Percentiles rank a stretch among this genome's conserved stretches.
Evolutionary conservation across 1,140 invertebrate species (phyloP).

Genomic region (Pseudoatta argentina): DNA sequence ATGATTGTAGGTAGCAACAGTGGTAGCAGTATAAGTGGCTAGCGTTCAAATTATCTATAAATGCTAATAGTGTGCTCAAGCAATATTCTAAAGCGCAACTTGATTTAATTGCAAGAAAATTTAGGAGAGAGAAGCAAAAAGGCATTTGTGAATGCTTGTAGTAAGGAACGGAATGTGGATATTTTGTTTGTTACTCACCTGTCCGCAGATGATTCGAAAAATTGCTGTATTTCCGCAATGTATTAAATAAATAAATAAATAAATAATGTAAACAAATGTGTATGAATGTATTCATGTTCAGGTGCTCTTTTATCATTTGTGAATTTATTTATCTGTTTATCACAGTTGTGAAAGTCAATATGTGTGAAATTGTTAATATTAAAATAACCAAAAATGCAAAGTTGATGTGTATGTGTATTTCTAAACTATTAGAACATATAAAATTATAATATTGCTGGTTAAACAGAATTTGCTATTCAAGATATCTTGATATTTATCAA

Average conservation of each 20-base stretch:
- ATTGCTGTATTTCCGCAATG: conserved; percentile 21
- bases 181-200: conserved; percentile 51
- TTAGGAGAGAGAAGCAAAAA: conserved; percentile 19
- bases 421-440: conserved; percentile 7
- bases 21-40: conserved; percentile 68
- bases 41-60: conserved; percentile 59
- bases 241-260: conserved; percentile 11
- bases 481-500: neutral
- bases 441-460: conserved; percentile 22
- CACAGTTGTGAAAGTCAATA: neutral
- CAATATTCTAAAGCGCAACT: conserved; percentile 43
- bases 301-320: neutral
- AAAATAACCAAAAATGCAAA: conserved; percentile 13
- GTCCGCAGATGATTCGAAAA: conserved; percentile 27
- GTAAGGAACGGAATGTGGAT: neutral
- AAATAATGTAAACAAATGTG: neutral
- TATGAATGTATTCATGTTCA: neutral
- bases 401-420: neutral
- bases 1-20: conserved; percentile 67
- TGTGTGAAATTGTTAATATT: conserved; percentile 12
- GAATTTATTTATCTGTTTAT: conserved; percentile 15
- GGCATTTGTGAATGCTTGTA: neutral
- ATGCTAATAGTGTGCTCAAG: conserved; percentile 46
- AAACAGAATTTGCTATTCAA: neutral
- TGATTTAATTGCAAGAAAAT: conserved; percentile 9